Percentiles rank a stretch among this genome's conserved stretches.
phyloP scores from a whole-genome alignment of 2,113 vertebrate species.

The Sylvilagus bachmani region DNA sequence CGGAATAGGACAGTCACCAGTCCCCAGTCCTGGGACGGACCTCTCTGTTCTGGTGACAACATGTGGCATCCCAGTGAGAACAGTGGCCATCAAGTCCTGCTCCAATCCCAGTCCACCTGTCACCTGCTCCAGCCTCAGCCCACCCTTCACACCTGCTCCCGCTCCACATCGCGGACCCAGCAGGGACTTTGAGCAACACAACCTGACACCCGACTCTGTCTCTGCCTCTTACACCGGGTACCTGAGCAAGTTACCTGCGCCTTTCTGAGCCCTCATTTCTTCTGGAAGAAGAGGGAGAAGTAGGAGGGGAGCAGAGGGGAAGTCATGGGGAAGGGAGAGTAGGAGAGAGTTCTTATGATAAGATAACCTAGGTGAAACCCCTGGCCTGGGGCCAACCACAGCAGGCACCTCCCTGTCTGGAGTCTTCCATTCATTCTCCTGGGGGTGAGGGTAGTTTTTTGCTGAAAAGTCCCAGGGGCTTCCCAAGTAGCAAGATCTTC shows the following conservation, averaged over 20 bases:
- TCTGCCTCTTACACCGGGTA: not conserved
- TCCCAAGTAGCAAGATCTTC: not conserved
- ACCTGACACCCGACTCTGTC: not conserved
- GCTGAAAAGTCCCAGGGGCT: slow-evolving; percentile 27
- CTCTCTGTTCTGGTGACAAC: not conserved
- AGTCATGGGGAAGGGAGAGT: not conserved
- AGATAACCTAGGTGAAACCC: not conserved
- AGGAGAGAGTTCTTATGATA: not conserved
- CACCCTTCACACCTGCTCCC: not conserved
- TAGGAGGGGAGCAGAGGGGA: not conserved
- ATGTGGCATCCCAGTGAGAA: not conserved
- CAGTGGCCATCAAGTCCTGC: not conserved
- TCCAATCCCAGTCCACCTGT: not conserved
- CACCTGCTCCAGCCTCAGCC: not conserved
- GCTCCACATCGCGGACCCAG: not conserved
- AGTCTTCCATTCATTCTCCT: not conserved
- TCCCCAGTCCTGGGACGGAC: not conserved
- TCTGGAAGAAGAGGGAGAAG: not conserved
- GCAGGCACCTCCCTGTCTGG: not conserved
- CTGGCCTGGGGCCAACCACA: not conserved
- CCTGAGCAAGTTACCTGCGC: not conserved
- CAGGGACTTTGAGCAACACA: not conserved
- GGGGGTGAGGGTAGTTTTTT: not conserved
- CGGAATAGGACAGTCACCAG: not conserved
- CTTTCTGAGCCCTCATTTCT: not conserved